Evolutionary conservation across 1,140 invertebrate genomes (phyloP).

Genomic region (Varroa destructor): DNA sequence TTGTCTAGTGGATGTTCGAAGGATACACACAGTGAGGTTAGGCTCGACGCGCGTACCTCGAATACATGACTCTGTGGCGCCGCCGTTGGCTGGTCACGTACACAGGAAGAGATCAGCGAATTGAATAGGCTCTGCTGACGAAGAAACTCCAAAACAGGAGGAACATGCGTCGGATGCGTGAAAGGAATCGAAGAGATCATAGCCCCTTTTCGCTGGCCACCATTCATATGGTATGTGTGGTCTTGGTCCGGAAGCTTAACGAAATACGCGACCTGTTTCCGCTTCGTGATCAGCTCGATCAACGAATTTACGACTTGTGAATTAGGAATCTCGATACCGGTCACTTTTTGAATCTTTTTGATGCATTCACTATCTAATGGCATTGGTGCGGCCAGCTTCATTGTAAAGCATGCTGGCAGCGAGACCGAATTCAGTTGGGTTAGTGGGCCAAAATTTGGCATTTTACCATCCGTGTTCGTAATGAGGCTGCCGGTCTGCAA

Average conservation of each 20-base stretch:
- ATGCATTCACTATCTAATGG: constrained; percentile 63
- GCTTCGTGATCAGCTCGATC: constrained; percentile 21
- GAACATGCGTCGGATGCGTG: constrained; percentile 82
- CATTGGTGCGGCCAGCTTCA: constrained; percentile 70
- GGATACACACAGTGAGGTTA: constrained; percentile 32
- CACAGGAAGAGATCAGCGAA: constrained; percentile 68
- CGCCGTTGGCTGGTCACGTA: constrained; percentile 59
- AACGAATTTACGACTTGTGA: neutral
- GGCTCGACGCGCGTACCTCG: constrained; percentile 29
- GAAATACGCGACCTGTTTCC: constrained; percentile 29
- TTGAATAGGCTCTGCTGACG: constrained; percentile 85
- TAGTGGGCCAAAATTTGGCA: constrained; percentile 62
- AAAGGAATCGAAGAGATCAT: constrained; percentile 71
- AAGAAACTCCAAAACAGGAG: constrained; percentile 65
- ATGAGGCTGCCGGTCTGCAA: constrained; percentile 63
- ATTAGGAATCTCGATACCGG: constrained; percentile 38
- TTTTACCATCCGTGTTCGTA: constrained; percentile 47
- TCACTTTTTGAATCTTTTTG: constrained; percentile 57
- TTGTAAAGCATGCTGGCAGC: constrained; percentile 75
- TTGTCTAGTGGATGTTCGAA: constrained; percentile 36
- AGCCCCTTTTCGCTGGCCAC: constrained; percentile 59
- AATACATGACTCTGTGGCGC: constrained; percentile 32
- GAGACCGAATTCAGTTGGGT: constrained; percentile 68
- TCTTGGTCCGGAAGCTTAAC: constrained; percentile 73
- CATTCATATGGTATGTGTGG: constrained; percentile 83